Evolutionary conservation across 2,797 vertebrate species (phyloP).

Genomic region (Huso huso): DNA sequence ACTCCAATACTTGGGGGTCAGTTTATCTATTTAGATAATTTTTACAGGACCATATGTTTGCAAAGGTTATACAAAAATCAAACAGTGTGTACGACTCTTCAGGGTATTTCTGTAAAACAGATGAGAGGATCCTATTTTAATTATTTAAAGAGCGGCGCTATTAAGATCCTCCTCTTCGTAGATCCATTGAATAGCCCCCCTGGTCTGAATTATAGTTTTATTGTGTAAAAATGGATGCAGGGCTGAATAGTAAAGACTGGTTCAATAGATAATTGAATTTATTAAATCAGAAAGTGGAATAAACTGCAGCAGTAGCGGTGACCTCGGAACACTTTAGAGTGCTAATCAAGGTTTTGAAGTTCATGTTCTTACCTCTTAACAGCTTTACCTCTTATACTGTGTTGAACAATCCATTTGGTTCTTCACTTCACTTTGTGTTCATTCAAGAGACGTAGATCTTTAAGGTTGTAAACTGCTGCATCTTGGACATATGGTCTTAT

Average conservation of each 20-base stretch:
- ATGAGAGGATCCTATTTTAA: neutral
- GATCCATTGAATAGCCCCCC: neutral
- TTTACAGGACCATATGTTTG: too few relatives aligned
- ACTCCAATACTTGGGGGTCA: too few relatives aligned
- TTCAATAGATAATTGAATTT: slow-evolving; percentile 1
- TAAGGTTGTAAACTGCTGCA: neutral
- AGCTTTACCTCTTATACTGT: neutral
- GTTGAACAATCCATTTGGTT: neutral
- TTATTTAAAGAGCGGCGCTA: too few relatives aligned
- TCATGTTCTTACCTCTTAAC: neutral
- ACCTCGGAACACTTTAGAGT: neutral
- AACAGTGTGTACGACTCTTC: neutral
- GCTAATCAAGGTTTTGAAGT: neutral
- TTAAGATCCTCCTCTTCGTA: too few relatives aligned
- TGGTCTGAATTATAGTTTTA: slow-evolving; percentile 1
- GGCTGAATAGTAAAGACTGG: neutral
- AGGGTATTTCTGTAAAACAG: neutral
- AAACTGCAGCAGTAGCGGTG: neutral
- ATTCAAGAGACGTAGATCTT: neutral
- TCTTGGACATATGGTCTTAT: neutral
- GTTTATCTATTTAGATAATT: too few relatives aligned
- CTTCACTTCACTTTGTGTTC: neutral
- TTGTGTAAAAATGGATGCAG: neutral
- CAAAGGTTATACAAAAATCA: neutral
- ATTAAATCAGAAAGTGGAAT: neutral